Percentiles rank a stretch among this genome's conserved stretches.
These are phyloP conservation scores for Lampris megalopsis DNA, from an alignment of 2,113 vertebrate genomes.

Conservation along the genomic window DNA sequence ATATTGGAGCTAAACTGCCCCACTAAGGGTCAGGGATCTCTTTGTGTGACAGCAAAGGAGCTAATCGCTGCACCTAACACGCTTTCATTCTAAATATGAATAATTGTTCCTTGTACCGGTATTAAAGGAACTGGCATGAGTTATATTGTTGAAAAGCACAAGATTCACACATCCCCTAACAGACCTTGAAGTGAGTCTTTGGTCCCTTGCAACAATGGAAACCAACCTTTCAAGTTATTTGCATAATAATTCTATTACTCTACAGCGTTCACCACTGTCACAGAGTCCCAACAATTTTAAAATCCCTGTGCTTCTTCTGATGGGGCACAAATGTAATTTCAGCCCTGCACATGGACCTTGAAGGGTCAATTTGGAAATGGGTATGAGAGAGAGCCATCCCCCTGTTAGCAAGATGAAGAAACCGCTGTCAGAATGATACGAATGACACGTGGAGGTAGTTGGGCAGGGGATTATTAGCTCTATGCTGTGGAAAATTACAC, in stretches of 20 bases:
- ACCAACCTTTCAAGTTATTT: conserved; percentile 34
- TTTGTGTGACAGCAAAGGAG: not conserved
- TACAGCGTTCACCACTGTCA: conserved; percentile 16
- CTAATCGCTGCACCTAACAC: not conserved
- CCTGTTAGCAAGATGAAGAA: conserved; percentile 26
- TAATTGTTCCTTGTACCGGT: not conserved
- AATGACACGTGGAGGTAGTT: not conserved
- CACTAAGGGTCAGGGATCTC: not conserved
- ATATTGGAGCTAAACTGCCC: too few relatives aligned
- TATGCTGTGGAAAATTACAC: conserved; percentile 43
- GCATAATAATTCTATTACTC: conserved; percentile 41
- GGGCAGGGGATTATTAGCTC: conserved; percentile 23
- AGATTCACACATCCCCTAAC: conserved; percentile 14
- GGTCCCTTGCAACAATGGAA: conserved; percentile 13
- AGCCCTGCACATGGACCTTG: conserved; percentile 59
- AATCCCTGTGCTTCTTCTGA: conserved; percentile 46
- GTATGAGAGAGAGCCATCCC: conserved; percentile 31
- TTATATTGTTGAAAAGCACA: conserved; percentile 3
- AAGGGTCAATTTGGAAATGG: conserved; percentile 67
- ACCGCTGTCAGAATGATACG: conserved; percentile 13
- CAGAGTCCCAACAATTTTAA: conserved; percentile 43
- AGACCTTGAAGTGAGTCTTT: conserved; percentile 11
- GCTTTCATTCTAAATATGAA: conserved; percentile 2
- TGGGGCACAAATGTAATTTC: conserved; percentile 60
- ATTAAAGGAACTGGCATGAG: not conserved